Evolutionary conservation across 2,888 invertebrate species (phyloP).

Genomic region (Argyra leucocephala): DNA sequence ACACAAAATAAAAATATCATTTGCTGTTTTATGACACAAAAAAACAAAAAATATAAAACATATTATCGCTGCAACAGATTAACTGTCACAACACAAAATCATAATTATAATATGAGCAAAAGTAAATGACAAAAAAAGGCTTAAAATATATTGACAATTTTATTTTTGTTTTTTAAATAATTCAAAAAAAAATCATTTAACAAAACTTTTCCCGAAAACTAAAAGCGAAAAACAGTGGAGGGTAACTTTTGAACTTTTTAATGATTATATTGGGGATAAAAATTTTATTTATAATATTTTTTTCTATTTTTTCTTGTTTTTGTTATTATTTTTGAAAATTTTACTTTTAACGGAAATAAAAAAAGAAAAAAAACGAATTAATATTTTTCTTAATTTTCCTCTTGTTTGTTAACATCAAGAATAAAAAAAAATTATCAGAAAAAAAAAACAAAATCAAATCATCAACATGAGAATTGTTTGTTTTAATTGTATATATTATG

Average conservation of each 20-base stretch:
- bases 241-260: conserved; percentile 1
- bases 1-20: no score
- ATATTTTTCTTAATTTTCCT: neutral
- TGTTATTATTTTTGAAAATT: no score
- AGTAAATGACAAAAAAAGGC: neutral
- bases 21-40: no score
- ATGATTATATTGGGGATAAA: neutral
- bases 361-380: neutral
- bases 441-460: neutral
- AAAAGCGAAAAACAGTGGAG: neutral
- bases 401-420: no score
- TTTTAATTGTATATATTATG: neutral
- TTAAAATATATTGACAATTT: neutral
- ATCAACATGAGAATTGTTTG: neutral
- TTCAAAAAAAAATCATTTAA: neutral
- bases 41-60: no score
- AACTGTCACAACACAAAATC: no score
- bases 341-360: no score
- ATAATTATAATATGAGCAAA: no score
- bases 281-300: no score
- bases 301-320: no score
- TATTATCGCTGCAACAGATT: no score
- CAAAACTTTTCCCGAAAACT: neutral
- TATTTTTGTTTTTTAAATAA: neutral
- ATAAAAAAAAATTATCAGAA: neutral